Conservation (phyloP, 2,888 invertebrate genomes). For the Dusona sp. region DNA sequence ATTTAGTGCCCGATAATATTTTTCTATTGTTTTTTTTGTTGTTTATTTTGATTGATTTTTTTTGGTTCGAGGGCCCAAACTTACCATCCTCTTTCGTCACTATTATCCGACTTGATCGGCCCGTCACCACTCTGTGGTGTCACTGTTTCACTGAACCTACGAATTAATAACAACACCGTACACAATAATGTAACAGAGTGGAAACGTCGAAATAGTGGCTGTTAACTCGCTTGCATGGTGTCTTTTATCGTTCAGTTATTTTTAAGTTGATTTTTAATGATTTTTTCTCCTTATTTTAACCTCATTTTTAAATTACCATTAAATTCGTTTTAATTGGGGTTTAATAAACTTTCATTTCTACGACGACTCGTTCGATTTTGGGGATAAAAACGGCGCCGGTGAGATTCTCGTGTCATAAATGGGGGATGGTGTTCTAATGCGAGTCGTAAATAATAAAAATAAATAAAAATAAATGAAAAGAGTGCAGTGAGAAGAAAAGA, state of each 20-base stretch:
- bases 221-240: slow-evolving; percentile 52
- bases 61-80: slow-evolving; percentile 76
- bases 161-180: slow-evolving; percentile 81
- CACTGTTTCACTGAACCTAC: slow-evolving; percentile 85
- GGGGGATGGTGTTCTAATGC: slow-evolving; percentile 45
- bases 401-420: slow-evolving; percentile 55
- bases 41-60: slow-evolving; percentile 15
- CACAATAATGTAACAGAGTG: slow-evolving; percentile 76
- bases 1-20: slow-evolving; percentile 72
- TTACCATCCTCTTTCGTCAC: slow-evolving; percentile 84
- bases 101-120: slow-evolving; percentile 83
- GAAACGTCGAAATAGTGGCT: slow-evolving; percentile 49
- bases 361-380: slow-evolving; percentile 6
- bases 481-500: slow-evolving; percentile 49
- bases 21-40: slow-evolving; percentile 15
- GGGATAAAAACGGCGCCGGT: slow-evolving; percentile 19
- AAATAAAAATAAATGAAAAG: slow-evolving; percentile 3
- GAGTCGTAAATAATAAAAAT: slow-evolving; percentile 6
- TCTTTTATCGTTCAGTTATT: slow-evolving; percentile 20
- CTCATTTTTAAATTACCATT: not conserved
- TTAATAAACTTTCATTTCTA: not conserved
- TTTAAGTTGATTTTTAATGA: not conserved
- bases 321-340: not conserved
- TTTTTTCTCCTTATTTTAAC: slow-evolving; percentile 3
- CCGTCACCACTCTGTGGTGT: slow-evolving; percentile 84